Base-by-base conservation (phyloP, 2,888 invertebrate genomes). In the Byasa hedistus region DNA sequence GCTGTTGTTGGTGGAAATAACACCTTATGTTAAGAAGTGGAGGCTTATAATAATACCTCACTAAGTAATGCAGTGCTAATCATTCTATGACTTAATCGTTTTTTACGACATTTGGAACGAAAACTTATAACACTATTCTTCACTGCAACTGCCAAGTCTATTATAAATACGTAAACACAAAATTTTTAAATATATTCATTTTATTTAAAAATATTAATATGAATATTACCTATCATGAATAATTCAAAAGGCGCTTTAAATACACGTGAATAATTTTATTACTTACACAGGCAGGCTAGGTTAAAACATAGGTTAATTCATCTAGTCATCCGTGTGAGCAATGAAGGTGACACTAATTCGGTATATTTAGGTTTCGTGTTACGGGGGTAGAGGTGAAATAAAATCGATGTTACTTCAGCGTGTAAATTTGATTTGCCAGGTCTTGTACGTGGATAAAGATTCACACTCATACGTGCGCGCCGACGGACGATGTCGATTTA, bases 401-500 rank as follows among this genome's bases (percentile, higher is more conserved):
- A 51, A 65, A 68, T 65, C 60, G 60, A 64, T 63, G 60, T 58
- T 55, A 66, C 54, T 66, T 59, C 44, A 66, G 58, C 67, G 63
- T 70, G 68, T 66, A 70, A 72, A 72, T 74, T 74, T 71, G 69
- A 69, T 69, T 72, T 82, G 79, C 48, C 85, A 95, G 95, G 94
- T 96, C 72, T 83, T 95, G 71, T 95, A 94, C 84, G 95, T 96
- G 78, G 95, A 96, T 80, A 94, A 95, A 81, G 94, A 95, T 77
- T 95, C 96, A 0, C 94, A 95, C 71, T 94, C 94, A 75, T 95
- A 95, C 88, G 94, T 95, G 75, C 94, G 95, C 76, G 93, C 95
- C 72, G 94, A 95, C 72, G 94, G 94, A 60, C 94, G 95, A 65
- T 96, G 96, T 82, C 95, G 96, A 78, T 96, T 96, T 85, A 93